Evolutionary conservation across 2,888 invertebrate species (phyloP), one percentile per base, ranked within the genome.

Genomic region (Volucella inanis): DNA sequence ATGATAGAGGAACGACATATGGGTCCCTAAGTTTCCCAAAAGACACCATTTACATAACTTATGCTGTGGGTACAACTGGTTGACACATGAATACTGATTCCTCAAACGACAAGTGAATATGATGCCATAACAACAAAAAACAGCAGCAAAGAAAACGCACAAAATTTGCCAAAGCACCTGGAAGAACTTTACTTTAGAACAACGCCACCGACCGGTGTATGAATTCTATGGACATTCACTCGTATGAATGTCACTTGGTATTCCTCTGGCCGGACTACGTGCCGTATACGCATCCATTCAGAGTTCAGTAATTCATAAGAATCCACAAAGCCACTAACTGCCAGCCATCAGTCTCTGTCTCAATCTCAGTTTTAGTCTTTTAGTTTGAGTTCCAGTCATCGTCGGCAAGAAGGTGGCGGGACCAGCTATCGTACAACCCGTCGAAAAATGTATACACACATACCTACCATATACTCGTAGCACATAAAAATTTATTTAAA

Each of bases 301-400:
- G 61, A 85, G 85, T 72, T 81, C 85, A 81, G 71, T 81, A 85
- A 85, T 85, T 85, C 85, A 85, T 85, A 81, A 85, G 85, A 85
- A 84, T 79, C 45, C 78, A 67, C 75, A 59, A 68, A 55, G 75
- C 57, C 50, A 67, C 81, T 75, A 81, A 75, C 75, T 75, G 81
- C 75, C 81, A 75, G 68, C 81, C 45, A 75, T 81, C 81, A 81
- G 68, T 67, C 31, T 31, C 31, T 31, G 31, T 31, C 31, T 31
- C 31, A 31, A 31, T 31, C 31, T 31, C 31, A 31, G 31, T 31
- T 31, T 6, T 6, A 31, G 31, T 31, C 1, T 31, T 31, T 31
- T 31, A 31, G 6, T 31, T 31, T 31, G 31, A 31, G 31, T 31
- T 31, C 31, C 31, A 31, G 31, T 31, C 31, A 31, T 31, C 31